phyloP scores from a whole-genome alignment of 37 sponge, comb jelly and placozoan genomes.

The Lycopodina hypogea region DNA sequence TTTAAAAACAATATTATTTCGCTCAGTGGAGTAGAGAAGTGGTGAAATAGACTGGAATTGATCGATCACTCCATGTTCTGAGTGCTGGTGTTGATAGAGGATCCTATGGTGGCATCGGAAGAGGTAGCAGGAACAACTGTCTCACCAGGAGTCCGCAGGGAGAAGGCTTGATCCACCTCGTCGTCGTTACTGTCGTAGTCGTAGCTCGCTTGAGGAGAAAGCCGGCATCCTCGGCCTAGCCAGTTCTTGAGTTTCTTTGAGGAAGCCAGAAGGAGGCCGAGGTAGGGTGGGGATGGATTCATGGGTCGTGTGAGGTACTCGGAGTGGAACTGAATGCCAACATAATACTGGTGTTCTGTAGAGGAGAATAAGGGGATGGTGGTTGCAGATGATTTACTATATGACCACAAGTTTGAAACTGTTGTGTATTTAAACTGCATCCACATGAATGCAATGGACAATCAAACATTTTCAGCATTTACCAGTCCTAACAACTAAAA shows the following conservation, averaged over 20 bases:
- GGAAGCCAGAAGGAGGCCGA: conserved; percentile 90
- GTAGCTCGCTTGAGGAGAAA: conserved; percentile 60
- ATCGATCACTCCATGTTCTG: no score
- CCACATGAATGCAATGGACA: no score
- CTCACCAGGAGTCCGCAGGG: not conserved
- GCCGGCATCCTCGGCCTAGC: conserved; percentile 51
- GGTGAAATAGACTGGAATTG: no score
- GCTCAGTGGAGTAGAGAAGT: no score
- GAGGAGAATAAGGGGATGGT: not conserved
- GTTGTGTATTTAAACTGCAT: no score
- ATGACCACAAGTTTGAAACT: not conserved
- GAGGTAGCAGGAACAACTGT: no score
- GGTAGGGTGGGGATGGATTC: conserved; percentile 88
- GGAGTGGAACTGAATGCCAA: conserved; percentile 92
- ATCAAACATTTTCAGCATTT: no score
- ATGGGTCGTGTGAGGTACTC: conserved; percentile 94
- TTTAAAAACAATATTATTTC: no score
- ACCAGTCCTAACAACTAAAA: no score
- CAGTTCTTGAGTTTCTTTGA: conserved; percentile 51
- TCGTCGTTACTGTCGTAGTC: conserved; percentile 44
- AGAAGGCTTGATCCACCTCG: conserved; percentile 39
- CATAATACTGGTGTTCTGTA: conserved; percentile 84
- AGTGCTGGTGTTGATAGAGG: no score
- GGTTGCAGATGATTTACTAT: not conserved
- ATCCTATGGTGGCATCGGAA: no score